phyloP scores from a whole-genome alignment of 2,113 vertebrate species.

The Phaetusa simplex region DNA sequence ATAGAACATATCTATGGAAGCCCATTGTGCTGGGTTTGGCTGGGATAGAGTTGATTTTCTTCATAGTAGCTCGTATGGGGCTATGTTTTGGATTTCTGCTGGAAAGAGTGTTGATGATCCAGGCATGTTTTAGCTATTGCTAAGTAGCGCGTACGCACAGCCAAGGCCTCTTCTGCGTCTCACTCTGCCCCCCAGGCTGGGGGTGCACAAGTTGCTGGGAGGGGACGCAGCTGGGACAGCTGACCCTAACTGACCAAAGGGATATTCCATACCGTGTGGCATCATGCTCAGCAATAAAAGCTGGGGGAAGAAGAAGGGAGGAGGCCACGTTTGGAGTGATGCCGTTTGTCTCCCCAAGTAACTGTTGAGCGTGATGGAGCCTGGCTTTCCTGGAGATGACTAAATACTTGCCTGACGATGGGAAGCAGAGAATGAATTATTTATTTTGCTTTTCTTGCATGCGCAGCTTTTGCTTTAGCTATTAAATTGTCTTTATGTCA shows the following conservation, averaged over 20 bases:
- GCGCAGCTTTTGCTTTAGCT: neutral
- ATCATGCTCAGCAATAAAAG: neutral
- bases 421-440: neutral
- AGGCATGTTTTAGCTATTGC: neutral
- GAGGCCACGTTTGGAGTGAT: accelerated
- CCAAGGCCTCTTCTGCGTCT: neutral
- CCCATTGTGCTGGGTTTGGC: neutral
- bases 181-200: accelerated
- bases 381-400: neutral
- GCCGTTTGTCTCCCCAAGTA: neutral
- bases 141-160: neutral
- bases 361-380: accelerated
- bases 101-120: neutral
- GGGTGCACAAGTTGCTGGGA: neutral
- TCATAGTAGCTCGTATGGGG: neutral
- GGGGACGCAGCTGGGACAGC: accelerated
- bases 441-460: neutral
- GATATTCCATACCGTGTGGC: accelerated
- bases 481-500: neutral
- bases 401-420: neutral
- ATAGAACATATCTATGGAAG: neutral
- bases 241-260: neutral
- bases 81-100: neutral
- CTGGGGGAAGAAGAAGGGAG: neutral
- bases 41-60: neutral